Base-by-base conservation (phyloP, 1,140 invertebrate species). In the Rhysida immarginata region DNA sequence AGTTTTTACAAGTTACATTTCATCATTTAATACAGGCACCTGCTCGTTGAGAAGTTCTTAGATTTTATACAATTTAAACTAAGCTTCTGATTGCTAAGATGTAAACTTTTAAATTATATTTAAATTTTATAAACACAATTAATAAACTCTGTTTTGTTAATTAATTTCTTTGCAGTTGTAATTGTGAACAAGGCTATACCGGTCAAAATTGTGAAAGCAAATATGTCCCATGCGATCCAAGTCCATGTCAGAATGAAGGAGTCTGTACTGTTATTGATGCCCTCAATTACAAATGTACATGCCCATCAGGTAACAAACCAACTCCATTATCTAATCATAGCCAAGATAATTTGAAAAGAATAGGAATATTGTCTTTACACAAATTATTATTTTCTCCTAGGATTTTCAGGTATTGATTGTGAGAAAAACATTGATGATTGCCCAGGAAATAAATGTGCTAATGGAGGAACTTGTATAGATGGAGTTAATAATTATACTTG, bases 211-310 rank as follows among this genome's bases (percentile, higher is more conserved):
- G 90, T 73, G 87, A 93, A 69, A 85, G 77, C 65, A 81, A 85
- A 60, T 93, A 92, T 68, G 81, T 91, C 57, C 89, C 89, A 1
- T 94, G 90, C 69, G 78, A 89, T 62, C 88, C 90, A 2, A 89
- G 83, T 48, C 86, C 90, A 1, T 95, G 91, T 69, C 71, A 79
- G 62, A 93, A 97, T 71, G 90, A 85, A 46, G 93, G 89, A 58
- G 77, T 75, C 23, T 96, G 92, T 72, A 77, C 75, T 48, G 75
- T 79, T 63, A 68, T 82, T 56, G 85, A 83, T 66, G 77, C 78
- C 61, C 76, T 89, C 48, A 79, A 77, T 62, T 93, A 92, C 73
- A 83, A 85, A 64, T 92, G 85, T 72, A 79, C 77, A 62, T 96
- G 86, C 75, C 84, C 81, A 65, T 79, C 78, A 68, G 88, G 91